These are phyloP conservation scores for Eurois occulta DNA, from an alignment of 2,888 invertebrate species.

Conservation along the genomic window DNA sequence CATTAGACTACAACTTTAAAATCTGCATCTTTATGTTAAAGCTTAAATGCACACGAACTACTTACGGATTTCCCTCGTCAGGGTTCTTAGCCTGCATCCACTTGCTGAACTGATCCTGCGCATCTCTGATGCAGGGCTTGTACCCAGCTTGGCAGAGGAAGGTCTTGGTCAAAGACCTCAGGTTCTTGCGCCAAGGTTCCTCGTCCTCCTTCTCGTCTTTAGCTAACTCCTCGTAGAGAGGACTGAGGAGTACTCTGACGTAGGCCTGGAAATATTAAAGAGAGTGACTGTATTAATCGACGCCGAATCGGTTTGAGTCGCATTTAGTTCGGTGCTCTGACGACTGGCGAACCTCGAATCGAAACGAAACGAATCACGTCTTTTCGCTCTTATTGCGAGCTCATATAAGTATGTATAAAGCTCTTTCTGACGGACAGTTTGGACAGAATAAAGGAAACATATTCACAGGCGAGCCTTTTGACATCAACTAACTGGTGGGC, in stretches of 20 bases:
- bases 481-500: neutral
- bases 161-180: slow-evolving; percentile 92
- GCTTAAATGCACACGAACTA: neutral
- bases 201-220: slow-evolving; percentile 88
- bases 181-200: slow-evolving; percentile 92
- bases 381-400: neutral
- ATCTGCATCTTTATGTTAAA: neutral
- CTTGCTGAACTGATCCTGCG: slow-evolving; percentile 92
- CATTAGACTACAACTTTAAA: neutral
- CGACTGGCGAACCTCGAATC: neutral
- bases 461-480: neutral
- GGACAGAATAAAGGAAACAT: neutral
- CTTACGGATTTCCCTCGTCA: slow-evolving; percentile 95
- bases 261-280: slow-evolving; percentile 90
- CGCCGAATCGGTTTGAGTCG: neutral
- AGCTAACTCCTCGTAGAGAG: slow-evolving; percentile 93
- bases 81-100: slow-evolving; percentile 95
- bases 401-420: neutral
- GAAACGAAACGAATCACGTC: neutral
- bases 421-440: neutral
- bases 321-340: neutral
- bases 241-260: slow-evolving; percentile 92
- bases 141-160: slow-evolving; percentile 95
- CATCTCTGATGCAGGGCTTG: slow-evolving; percentile 94
- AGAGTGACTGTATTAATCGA: neutral